Percentiles rank a stretch among this genome's conserved stretches.
Evolutionary conservation across 2,888 invertebrate species (phyloP).

Genomic region (Autographa gamma): DNA sequence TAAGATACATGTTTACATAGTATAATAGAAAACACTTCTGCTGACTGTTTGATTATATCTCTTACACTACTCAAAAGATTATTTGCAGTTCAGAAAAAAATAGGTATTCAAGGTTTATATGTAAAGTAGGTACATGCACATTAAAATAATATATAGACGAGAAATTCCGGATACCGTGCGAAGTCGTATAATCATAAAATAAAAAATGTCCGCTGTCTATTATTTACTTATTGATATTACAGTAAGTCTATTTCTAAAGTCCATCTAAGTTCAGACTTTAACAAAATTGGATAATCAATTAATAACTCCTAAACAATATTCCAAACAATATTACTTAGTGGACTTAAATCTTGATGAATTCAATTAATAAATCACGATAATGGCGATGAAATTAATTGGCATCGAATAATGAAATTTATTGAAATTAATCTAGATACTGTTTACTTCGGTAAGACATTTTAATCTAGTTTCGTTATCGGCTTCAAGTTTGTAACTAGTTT

Average conservation of each 20-base stretch:
- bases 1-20: too few species aligned
- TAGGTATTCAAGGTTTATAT: too few species aligned
- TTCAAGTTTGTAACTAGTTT: conserved; percentile 24
- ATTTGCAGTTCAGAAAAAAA: too few species aligned
- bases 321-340: conserved; percentile 39
- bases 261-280: background rate
- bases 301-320: conserved; percentile 27
- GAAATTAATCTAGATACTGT: conserved; percentile 60
- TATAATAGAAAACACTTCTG: too few species aligned
- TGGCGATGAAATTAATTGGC: conserved; percentile 63
- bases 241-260: background rate
- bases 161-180: too few species aligned
- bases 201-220: too few species aligned
- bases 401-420: conserved; percentile 64
- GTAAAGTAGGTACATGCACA: too few species aligned
- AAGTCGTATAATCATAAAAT: too few species aligned
- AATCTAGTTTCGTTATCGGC: conserved; percentile 34
- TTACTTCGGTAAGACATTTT: conserved; percentile 56
- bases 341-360: conserved; percentile 57
- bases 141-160: too few species aligned
- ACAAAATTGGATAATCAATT: conserved; percentile 30
- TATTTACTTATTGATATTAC: too few species aligned
- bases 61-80: too few species aligned
- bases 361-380: conserved; percentile 63
- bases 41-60: too few species aligned